Evolutionary conservation across 2,888 invertebrate species (phyloP), one percentile per base, ranked within the genome.

Genomic region (Apantesis nais): DNA sequence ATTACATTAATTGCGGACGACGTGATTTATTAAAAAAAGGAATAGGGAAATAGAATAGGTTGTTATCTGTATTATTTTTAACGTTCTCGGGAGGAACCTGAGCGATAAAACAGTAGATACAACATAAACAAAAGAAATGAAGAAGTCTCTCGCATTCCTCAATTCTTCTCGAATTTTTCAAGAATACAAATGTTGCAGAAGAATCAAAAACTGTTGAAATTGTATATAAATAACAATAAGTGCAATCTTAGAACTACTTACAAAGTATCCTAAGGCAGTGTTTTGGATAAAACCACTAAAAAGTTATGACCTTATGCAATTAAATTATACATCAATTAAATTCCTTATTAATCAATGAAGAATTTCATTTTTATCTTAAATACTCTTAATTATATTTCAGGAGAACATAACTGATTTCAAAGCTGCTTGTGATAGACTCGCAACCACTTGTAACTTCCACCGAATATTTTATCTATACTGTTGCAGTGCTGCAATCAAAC

Each of bases 1-100:
- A 63, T 63, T 63, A 63, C 39, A 44, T 67, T 66, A 44, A 66
- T 70, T 61, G 55, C 31, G 22, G 37, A 41, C 29, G 52, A 55
- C 8, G 44, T 62, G 48, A 34, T 70, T 61, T 52, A 66, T 64
- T 65, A 70, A 16, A 8, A 16, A 55, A 55, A n/a, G 14, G 48
- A 55, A 52, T 37, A 29, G 41, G 4, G 25, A 37, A 29, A 58
- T 11, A 66, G 29, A 58, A 29, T 52, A 29, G 22, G 1, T 55
- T 66, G 25, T 55, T n/a, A 39, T 55, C 25, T 25, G 7, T 52
- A n/a, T 29, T 8, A 1, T 55, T 66, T 55, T 8, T 31, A 19
- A 37, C 37, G 7, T 25, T 41, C 14, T 63, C 11, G 2, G n/a
- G 22, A 48, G 22, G 22, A 8, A 44, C 22, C 48, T 19, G 9